These are phyloP conservation scores for Polia nebulosa DNA, from an alignment of 2,888 invertebrate species.

Conservation along the genomic window DNA sequence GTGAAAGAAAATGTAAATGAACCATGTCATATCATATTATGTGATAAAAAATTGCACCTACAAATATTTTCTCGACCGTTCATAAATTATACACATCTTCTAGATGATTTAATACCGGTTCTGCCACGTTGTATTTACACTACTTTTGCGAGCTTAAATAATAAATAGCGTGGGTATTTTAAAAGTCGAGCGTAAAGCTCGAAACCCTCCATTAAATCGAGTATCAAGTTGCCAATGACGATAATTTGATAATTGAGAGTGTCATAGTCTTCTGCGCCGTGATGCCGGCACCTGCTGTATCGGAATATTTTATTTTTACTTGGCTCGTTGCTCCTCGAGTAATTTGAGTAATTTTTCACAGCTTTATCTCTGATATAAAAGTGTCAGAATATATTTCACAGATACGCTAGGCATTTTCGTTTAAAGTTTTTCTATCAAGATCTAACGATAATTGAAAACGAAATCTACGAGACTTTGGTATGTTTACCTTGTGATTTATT, in stretches of 20 bases:
- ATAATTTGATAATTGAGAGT: constrained; percentile 87
- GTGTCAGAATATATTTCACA: constrained; percentile 43
- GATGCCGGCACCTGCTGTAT: constrained; percentile 74
- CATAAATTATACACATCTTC: constrained; percentile 76
- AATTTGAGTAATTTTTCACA: constrained; percentile 57
- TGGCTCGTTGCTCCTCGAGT: constrained; percentile 38
- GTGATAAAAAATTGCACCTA: constrained; percentile 70
- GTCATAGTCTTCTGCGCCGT: constrained; percentile 72
- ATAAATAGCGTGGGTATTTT: constrained; percentile 83
- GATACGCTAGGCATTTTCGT: constrained; percentile 44
- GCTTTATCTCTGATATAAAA: constrained; percentile 56
- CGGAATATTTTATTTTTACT: constrained; percentile 51
- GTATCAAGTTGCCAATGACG: constrained; percentile 83
- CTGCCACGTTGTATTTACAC: constrained; percentile 81
- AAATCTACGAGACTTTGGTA: constrained; percentile 33
- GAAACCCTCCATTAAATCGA: constrained; percentile 81
- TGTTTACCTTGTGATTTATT: constrained; percentile 47
- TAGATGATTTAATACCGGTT: constrained; percentile 81
- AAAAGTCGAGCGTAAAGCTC: constrained; percentile 77
- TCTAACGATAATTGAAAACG: constrained; percentile 54
- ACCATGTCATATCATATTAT: constrained; percentile 65
- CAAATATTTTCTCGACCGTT: constrained; percentile 67
- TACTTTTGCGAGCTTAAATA: constrained; percentile 79
- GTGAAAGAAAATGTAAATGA: constrained; percentile 75
- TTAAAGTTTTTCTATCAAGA: constrained; percentile 49